These are phyloP conservation scores for Morone chrysops DNA, from an alignment of 2,113 vertebrate genomes.

Conservation along the genomic window DNA sequence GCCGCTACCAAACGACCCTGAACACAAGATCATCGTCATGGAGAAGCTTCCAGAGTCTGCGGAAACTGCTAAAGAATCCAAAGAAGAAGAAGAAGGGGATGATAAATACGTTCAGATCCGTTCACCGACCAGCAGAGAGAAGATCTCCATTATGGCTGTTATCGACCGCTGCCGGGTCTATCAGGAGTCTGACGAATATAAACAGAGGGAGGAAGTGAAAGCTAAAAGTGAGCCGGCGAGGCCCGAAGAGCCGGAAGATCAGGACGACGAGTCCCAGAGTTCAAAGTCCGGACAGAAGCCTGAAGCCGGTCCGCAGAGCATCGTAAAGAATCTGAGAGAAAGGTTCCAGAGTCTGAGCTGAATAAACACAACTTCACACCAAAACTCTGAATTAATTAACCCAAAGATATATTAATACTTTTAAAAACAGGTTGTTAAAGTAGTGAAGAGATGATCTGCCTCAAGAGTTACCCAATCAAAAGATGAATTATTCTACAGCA, in stretches of 20 bases:
- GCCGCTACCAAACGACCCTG: conserved; percentile 70
- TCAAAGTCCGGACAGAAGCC: conserved; percentile 30
- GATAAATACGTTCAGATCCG: conserved; percentile 81
- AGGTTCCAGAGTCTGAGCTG: conserved; percentile 90
- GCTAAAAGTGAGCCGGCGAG: conserved; percentile 3
- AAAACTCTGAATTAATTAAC: neutral
- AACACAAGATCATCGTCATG: conserved; percentile 81
- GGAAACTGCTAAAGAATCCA: neutral
- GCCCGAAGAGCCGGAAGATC: neutral
- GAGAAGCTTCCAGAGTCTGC: conserved; percentile 77
- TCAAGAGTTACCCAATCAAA: neutral
- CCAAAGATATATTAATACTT: neutral
- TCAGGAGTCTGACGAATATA: conserved; percentile 86
- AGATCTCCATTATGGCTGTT: conserved; percentile 87
- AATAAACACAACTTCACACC: neutral
- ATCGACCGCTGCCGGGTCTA: conserved; percentile 87
- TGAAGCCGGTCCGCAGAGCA: conserved; percentile 76
- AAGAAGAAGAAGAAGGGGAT: conserved; percentile 28
- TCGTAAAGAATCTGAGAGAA: conserved; percentile 91
- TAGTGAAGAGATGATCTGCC: too few relatives aligned
- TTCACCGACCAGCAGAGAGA: conserved; percentile 86
- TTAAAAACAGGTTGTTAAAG: neutral
- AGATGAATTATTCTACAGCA: neutral
- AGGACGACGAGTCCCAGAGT: conserved; percentile 29
- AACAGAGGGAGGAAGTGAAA: conserved; percentile 73